Conservation (phyloP, 2,888 invertebrate genomes). For the Parnassius smintheus region DNA sequence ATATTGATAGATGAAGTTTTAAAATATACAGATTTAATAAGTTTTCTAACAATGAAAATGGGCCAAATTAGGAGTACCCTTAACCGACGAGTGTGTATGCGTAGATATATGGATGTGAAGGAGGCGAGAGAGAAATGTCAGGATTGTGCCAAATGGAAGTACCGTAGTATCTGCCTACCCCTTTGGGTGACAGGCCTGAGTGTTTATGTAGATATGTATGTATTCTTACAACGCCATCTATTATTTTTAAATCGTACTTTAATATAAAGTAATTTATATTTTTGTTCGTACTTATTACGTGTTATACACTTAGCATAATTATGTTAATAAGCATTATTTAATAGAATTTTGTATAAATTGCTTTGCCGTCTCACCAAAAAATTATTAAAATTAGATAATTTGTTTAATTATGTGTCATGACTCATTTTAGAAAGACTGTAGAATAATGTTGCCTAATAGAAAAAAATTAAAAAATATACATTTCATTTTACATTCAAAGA, state of each 20-base stretch:
- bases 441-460: constrained; percentile 46
- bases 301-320: no score
- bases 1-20: no score
- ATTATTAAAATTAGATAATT: neutral
- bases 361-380: neutral
- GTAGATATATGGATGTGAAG: no score
- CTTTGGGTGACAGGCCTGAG: no score
- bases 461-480: constrained; percentile 12
- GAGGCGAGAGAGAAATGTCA: no score
- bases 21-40: no score
- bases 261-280: neutral
- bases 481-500: neutral
- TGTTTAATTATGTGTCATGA: constrained; percentile 22
- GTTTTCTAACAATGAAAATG: neutral
- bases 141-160: no score
- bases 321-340: no score
- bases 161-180: no score
- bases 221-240: constrained; percentile 24
- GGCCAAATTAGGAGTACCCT: no score
- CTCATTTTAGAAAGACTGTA: constrained; percentile 52
- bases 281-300: no score
- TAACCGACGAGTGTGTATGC: no score
- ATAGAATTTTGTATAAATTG: neutral
- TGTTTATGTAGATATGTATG: neutral
- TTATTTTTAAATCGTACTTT: constrained; percentile 8